Base-by-base conservation (phyloP, 2,888 invertebrate species). In the Perizoma affinitatum region DNA sequence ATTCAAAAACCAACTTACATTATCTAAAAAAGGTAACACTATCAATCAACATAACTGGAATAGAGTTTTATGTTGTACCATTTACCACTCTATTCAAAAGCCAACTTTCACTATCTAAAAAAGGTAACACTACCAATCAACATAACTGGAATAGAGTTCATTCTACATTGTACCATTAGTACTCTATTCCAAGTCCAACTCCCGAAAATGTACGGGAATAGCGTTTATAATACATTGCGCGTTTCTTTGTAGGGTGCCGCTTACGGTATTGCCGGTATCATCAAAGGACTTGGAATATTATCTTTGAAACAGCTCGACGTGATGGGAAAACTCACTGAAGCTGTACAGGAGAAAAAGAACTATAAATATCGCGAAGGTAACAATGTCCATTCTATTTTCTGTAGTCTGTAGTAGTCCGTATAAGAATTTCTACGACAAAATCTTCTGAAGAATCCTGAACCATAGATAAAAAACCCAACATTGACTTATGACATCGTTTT, bases 301-400 rank as follows among this genome's bases (percentile, higher is more conserved):
- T 97, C 98, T 0, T 92, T 99, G 56, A 99, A 98, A 81, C 98
- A 99, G 76, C 93, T 98, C 48, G 98, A 99, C 74, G 98, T 99
- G 45, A 99, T 99, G 97, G 96, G 96, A 4, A 97, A 97, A 66
- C 92, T 99, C 51, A 98, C 97, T 0, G 96, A 96, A 54, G 98
- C 98, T 56, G 97, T 99, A 71, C 98, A 98, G 80, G 98, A 99
- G 83, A 99, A 99, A 88, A 99, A 99, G 84, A 98, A 98, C 82
- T 97, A 97, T 76, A 96, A 97, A 72, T 97, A 97, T 70, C 93
- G 99, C 57, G 99, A 99, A 94, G 98, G 97, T 94, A 75, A 70
- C 2, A 9, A 6, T 46, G 2, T 7, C 8, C 7, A 5, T n/a
- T n/a, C n/a, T n/a, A n/a, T n/a, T n/a, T n/a, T n/a, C n/a, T n/a